These are phyloP conservation scores for Scaptomyza cyrtandrae DNA, from an alignment of 2,888 invertebrate genomes.

Conservation along the genomic window DNA sequence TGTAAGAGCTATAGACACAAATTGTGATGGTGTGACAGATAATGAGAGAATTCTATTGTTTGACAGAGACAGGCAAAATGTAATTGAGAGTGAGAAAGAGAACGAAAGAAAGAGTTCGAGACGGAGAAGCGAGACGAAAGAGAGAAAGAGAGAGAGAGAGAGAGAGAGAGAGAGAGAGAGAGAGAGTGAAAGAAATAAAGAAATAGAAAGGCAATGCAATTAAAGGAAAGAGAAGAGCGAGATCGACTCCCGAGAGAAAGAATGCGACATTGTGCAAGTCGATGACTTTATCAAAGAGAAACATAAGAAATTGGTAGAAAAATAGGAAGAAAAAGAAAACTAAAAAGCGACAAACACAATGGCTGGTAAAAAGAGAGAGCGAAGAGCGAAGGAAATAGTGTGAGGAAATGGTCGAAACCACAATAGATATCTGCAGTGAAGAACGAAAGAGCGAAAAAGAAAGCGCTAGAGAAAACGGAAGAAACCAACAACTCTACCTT, in stretches of 20 bases:
- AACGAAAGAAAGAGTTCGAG: not conserved
- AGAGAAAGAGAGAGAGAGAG: not conserved
- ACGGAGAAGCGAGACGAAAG: too few relatives aligned
- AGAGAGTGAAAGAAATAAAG: not conserved
- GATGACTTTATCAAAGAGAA: too few relatives aligned
- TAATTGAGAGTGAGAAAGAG: constrained; percentile 1
- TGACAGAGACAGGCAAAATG: constrained; percentile 17
- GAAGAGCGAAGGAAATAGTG: not conserved
- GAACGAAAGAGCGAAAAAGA: not conserved
- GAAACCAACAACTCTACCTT: not conserved
- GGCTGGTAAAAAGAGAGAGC: too few relatives aligned
- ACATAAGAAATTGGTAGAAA: not conserved
- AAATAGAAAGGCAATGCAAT: not conserved
- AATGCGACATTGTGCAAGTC: not conserved
- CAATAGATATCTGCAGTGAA: not conserved
- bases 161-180: too few relatives aligned
- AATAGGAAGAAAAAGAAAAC: not conserved
- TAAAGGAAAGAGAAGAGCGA: not conserved
- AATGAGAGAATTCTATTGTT: constrained; percentile 6
- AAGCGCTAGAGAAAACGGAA: not conserved
- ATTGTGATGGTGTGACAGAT: constrained; percentile 7
- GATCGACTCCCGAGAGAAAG: too few relatives aligned
- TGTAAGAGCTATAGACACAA: constrained; percentile 22
- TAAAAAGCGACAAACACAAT: too few relatives aligned
- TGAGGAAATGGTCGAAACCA: not conserved